Evolutionary conservation across 1,140 invertebrate genomes (phyloP).

Genomic region (Platyura marginata): DNA sequence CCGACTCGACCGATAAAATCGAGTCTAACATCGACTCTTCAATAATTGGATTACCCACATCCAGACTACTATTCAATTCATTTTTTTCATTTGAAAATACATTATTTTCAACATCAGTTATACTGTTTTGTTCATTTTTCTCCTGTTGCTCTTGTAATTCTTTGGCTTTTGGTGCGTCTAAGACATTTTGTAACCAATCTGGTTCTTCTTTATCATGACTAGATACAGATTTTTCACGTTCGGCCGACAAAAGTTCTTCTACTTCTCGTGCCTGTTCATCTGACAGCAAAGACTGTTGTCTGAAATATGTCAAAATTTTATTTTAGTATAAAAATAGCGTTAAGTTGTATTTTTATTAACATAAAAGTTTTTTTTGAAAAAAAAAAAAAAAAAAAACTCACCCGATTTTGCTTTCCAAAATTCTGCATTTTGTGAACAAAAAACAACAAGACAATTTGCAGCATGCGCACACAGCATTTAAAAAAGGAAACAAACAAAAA

Average conservation of each 20-base stretch:
- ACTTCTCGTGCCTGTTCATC: slow-evolving; percentile 77
- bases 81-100: neutral
- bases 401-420: slow-evolving; percentile 62
- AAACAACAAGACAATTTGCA: too few species aligned
- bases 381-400: too few species aligned
- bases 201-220: slow-evolving; percentile 18
- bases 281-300: slow-evolving; percentile 56
- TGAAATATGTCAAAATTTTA: too few species aligned
- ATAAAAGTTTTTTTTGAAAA: too few species aligned
- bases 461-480: neutral
- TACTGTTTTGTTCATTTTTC: neutral
- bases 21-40: slow-evolving; percentile 19
- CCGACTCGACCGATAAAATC: slow-evolving; percentile 22
- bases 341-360: neutral
- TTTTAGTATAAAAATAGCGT: neutral
- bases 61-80: neutral
- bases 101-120: neutral
- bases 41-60: slow-evolving; percentile 1
- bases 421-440: slow-evolving; percentile 35
- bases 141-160: neutral
- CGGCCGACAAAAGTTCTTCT: slow-evolving; percentile 46
- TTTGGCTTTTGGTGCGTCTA: slow-evolving; percentile 26
- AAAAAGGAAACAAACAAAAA: neutral
- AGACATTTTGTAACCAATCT: slow-evolving; percentile 34
- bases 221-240: slow-evolving; percentile 6